phyloP scores from a whole-genome alignment of 2,113 vertebrate genomes.

The Aythya baeri region DNA sequence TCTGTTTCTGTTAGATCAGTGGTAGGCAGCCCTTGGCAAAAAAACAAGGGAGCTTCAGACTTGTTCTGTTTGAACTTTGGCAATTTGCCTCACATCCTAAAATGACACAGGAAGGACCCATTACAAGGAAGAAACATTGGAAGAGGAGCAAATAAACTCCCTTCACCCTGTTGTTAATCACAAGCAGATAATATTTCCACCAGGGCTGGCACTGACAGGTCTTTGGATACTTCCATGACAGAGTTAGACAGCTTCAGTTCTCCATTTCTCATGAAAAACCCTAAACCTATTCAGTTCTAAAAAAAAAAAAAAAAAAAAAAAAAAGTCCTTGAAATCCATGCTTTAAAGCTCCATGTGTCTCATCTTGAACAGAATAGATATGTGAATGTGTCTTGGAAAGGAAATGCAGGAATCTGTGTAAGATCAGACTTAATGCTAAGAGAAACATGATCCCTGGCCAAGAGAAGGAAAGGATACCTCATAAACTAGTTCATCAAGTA shows the following conservation, averaged over 20 bases:
- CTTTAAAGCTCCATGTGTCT: neutral
- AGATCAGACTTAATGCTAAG: neutral
- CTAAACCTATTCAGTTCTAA: neutral
- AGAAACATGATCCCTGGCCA: neutral
- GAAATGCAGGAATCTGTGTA: neutral
- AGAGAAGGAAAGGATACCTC: neutral
- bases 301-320: constrained; percentile 8
- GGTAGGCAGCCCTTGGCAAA: neutral
- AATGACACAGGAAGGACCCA: neutral
- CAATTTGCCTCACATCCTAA: neutral
- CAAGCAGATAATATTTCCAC: neutral
- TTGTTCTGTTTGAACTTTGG: neutral
- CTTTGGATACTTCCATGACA: neutral
- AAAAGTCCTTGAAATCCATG: neutral
- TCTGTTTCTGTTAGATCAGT: neutral
- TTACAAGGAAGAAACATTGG: neutral
- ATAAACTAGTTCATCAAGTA: neutral
- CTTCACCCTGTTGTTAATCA: neutral
- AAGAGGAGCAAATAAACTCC: neutral
- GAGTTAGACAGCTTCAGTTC: neutral
- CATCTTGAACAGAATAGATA: neutral
- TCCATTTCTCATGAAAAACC: neutral
- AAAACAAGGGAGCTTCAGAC: neutral
- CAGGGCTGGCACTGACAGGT: neutral
- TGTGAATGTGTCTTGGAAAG: neutral